Conservation (phyloP, 1,140 invertebrate species). For the Microvelia longipes region DNA sequence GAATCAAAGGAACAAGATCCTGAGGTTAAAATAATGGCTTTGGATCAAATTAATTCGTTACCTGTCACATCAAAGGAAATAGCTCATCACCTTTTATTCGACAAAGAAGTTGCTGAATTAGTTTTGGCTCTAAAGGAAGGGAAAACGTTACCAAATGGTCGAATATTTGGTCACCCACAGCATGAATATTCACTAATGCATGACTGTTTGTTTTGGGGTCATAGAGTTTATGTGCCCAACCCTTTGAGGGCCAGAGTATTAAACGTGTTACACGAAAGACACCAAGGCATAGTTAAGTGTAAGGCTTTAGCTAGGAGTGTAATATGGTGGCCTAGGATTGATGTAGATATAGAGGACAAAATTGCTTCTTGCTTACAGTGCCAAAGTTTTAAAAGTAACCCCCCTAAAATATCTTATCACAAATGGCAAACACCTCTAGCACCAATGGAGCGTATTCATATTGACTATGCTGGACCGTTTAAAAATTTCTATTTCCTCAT, state of each 20-base stretch:
- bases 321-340: not conserved
- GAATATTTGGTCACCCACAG: not conserved
- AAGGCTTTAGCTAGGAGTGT: not conserved
- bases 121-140: no score
- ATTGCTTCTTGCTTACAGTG: not conserved
- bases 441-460: conserved; percentile 21
- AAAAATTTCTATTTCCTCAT: conserved; percentile 24
- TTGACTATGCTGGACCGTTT: conserved; percentile 31
- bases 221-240: not conserved
- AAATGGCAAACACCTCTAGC: not conserved
- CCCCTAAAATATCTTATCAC: no score
- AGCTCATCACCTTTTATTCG: no score
- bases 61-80: no score
- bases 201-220: not conserved
- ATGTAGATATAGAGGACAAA: not conserved
- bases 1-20: no score
- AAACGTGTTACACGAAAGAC: not conserved
- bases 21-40: no score
- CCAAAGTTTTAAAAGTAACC: not conserved
- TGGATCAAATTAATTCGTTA: no score
- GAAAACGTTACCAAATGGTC: no score
- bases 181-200: not conserved
- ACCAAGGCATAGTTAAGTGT: not conserved
- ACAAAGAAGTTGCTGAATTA: no score
- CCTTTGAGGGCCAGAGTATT: not conserved